phyloP scores from a whole-genome alignment of 2,797 vertebrate species.

The Chaetophractus vellerosus region DNA sequence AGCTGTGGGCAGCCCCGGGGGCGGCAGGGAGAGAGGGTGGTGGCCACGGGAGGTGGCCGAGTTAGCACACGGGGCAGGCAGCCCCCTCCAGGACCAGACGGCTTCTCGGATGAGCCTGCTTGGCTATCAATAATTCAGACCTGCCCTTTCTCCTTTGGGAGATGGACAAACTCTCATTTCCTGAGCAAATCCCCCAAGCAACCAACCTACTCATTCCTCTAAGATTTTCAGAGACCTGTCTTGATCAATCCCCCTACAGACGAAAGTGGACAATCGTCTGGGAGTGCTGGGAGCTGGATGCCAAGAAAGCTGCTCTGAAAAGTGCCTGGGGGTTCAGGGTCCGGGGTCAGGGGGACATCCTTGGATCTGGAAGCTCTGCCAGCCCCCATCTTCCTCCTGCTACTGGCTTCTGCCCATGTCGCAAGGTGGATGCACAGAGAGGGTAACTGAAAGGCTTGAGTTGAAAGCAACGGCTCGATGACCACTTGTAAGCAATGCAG shows the following conservation, averaged over 20 bases:
- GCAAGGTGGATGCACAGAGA: not conserved
- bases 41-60: not conserved
- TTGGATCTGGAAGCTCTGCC: rapidly evolving
- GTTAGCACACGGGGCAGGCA: rapidly evolving
- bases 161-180: constrained; percentile 81
- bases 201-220: constrained; percentile 8
- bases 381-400: no score
- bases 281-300: not conserved
- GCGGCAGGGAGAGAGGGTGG: rapidly evolving
- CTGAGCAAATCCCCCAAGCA: constrained; percentile 78
- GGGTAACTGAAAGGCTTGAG: rapidly evolving
- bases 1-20: rapidly evolving
- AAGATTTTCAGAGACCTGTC: constrained; percentile 43
- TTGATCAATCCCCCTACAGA: not conserved
- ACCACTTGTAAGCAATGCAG: not conserved
- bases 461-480: not conserved
- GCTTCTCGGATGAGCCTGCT: not conserved
- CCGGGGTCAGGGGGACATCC: rapidly evolving
- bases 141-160: constrained; percentile 64
- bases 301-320: not conserved
- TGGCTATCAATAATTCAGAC: constrained; percentile 81
- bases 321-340: rapidly evolving
- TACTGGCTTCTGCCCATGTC: rapidly evolving
- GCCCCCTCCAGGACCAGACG: rapidly evolving
- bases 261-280: not conserved